Evolutionary conservation across 2,797 vertebrate genomes (phyloP).

Genomic region (Urocyon cinereoargenteus): DNA sequence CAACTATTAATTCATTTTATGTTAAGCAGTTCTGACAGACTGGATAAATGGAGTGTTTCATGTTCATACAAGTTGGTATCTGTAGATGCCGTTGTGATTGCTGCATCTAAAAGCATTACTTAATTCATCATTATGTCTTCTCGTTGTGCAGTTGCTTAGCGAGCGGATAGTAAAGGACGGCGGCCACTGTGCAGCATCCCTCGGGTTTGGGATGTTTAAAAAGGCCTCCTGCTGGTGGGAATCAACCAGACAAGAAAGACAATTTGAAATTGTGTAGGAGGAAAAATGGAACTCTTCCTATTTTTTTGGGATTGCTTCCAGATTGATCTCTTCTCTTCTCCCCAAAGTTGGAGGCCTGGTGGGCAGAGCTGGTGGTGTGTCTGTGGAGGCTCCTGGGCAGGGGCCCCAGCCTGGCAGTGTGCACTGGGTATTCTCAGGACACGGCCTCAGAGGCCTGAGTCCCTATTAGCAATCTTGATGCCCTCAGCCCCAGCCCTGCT

Average conservation of each 20-base stretch:
- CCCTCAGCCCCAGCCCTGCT: not conserved
- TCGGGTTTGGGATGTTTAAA: no score
- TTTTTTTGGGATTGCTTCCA: not conserved
- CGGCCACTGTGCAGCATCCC: fast-evolving
- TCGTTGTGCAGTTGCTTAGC: not conserved
- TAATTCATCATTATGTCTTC: fast-evolving
- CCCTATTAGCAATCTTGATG: not conserved
- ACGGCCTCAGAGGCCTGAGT: fast-evolving
- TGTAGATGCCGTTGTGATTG: not conserved
- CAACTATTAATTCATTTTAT: not conserved
- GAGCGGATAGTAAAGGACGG: no score
- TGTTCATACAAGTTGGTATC: not conserved
- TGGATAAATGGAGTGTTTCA: not conserved
- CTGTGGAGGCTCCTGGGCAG: not conserved
- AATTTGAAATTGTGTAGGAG: not conserved
- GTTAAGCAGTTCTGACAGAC: not conserved
- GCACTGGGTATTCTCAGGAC: not conserved
- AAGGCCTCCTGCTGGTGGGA: no score
- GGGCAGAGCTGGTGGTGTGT: no score
- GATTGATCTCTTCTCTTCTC: not conserved
- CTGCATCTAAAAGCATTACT: not conserved
- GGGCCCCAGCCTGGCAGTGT: not conserved
- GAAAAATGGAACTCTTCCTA: not conserved
- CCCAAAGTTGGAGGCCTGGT: not conserved
- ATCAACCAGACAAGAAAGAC: not conserved